Evolutionary conservation across 2,113 vertebrate species (phyloP), one percentile per base, ranked within the genome.

Genomic region (Proteles cristata): DNA sequence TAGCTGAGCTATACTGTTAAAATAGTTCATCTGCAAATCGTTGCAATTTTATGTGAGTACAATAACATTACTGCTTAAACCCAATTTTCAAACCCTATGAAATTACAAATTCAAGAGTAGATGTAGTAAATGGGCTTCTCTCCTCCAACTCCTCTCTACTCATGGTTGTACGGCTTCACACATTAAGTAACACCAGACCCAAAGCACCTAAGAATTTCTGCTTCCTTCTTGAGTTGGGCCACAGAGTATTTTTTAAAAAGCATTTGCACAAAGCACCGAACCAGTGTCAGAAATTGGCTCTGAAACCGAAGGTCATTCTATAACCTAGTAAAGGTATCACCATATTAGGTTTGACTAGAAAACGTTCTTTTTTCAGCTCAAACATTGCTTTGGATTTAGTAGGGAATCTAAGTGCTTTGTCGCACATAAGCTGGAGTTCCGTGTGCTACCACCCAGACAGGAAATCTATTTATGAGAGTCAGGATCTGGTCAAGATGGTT

Each of bases 401-500:
- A 65, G 71, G 26, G 31, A 81, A 90, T 53, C 28, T 90, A 95
- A 92, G 88, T 94, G 86, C 86, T 68, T 94, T n/a, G 68, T 84
- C 80, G 66, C 43, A 92, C n/a, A 85, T 50, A 83, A 35, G 90
- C 3, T 48, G 90, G 73, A 90, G 19, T 61, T 81, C 82, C 66
- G 76, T 61, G 69, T 39, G 50, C 71, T 94, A 68, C 7, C 25
- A 88, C 21, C 1, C 76, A 68, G 43, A 89, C 23, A 96, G 43
- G 55, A 71, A 96, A 73, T 87, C 93, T 48, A 86, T 92, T 79
- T 66, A 82, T 71, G 48, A 92, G 33, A 88, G 58, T 68, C 92
- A 93, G 96, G 73, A 33, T 50, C 21, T 95, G 65, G 80, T 65
- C 87, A 96, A 74, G 28, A 19, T 85, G 74, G 65, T 90, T 96